Base-by-base conservation (phyloP, 1,140 invertebrate genomes). In the Arion vulgaris region DNA sequence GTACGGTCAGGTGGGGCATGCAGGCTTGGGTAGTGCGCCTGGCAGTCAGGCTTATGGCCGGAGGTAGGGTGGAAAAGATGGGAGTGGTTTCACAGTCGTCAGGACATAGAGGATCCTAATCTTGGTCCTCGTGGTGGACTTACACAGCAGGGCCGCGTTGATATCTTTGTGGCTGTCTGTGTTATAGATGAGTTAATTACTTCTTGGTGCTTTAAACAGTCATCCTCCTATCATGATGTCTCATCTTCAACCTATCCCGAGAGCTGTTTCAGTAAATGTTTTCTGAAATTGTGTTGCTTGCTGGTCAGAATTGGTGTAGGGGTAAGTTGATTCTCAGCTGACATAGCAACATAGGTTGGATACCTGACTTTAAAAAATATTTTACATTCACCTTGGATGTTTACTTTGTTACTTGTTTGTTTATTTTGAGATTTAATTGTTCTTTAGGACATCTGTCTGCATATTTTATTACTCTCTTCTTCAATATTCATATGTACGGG, bases 31-130 rank as follows among this genome's bases (percentile, higher is more conserved):
- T 32, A 69, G 83, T 49, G 80, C 86, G 15, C 51, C 82, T 53
- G 82, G 83, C 26, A 23, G 81, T 71, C 53, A 84, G 81, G 45
- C 39, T 73, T 80, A 74, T 66, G 69, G 4, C 72, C 83, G 17
- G 19, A 32, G 28, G 19, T 57, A 75, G 28, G 85, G 84, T n/a
- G 82, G 82, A 17, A 74, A 82, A 34, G 82, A 72, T n/a, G 82
- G 84, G 36, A 83, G 82, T 28, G 82, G 82, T 49, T 88, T 90
- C 87, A 85, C 87, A 87, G 89, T 88, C 80, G 87, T 85, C 88
- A 89, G 87, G 87, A 86, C 88, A 90, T 90, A 86, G 85, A 87
- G 86, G 89, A 88, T 84, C 82, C 80, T 76, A 49, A 57, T 57
- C 62, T 68, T 39, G 80, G 71, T 39, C 66, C 57, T 13, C 79